Base-by-base conservation (phyloP, 2,888 invertebrate genomes). In the Venusia cambrica region DNA sequence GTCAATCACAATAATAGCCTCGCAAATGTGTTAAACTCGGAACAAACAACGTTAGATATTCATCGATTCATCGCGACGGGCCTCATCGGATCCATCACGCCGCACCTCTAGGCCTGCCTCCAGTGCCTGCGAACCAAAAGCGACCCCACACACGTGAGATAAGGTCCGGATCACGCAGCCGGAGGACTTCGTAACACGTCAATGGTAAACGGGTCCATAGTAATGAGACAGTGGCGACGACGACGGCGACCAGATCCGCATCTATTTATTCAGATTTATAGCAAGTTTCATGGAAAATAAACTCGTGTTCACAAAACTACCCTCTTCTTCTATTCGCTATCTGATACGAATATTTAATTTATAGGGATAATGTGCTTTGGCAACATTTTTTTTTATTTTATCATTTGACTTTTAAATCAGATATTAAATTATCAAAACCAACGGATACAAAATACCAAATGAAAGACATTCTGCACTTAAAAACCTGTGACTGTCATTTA, bases 251-350 rank as follows among this genome's bases (percentile, higher is more conserved):
- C 31, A 36, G 54, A 54, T 62, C 59, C 45, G 47, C 53, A 73
- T 74, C 68, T 63, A 73, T 74, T 73, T 76, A 79, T 80, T 81
- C 56, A 74, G 70, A 80, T 80, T 65, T 34, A 41, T 41, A 29
- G 33, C 33, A 38, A 36, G 73, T 62, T 65, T 50, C 63, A 55
- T 58, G 39, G n/a, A 44, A 58, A 57, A 64, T 66, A 71, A 67
- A 60, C 58, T 50, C 50, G 53, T 52, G 67, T 68, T 60, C 62
- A 65, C 66, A 64, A 33, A 46, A 30, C 2, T 20, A 13, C 7
- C 9, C 11, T 0, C 21, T 14, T 24, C 20, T 31, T 8, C 6
- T 11, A 8, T 16, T 12, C 13, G 9, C 11, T 21, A 21, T 18
- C 20, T 20, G 5, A 19, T 6, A n/a, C 5, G 7, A 2, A 4